phyloP scores from a whole-genome alignment of 2,888 invertebrate species.

The Mycogona germanica region DNA sequence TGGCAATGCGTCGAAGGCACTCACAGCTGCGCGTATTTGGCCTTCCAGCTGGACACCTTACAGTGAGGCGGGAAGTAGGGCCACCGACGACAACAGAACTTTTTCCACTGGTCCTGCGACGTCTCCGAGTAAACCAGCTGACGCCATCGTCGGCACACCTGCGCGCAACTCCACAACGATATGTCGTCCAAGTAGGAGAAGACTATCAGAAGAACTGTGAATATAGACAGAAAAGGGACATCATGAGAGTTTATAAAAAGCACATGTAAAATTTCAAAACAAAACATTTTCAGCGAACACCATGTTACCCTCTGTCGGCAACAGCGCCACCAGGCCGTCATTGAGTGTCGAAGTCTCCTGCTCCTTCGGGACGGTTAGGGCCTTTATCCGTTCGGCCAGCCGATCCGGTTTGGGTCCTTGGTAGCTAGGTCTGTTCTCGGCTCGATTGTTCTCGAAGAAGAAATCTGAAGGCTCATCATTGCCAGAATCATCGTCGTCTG shows the following conservation, averaged over 20 bases:
- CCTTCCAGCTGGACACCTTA: slow-evolving; percentile 62
- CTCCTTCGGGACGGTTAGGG: slow-evolving; percentile 42
- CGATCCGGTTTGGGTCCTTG: slow-evolving; percentile 35
- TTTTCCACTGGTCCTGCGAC: slow-evolving; percentile 64
- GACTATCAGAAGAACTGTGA: slow-evolving; percentile 65
- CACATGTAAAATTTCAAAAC: not conserved
- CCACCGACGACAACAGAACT: slow-evolving; percentile 64
- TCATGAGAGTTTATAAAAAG: not conserved
- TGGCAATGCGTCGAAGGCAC: too few species aligned
- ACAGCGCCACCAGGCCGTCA: slow-evolving; percentile 51
- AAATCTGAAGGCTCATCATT: slow-evolving; percentile 81
- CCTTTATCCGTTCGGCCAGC: slow-evolving; percentile 47
- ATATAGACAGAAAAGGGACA: slow-evolving; percentile 24
- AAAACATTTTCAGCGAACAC: not conserved
- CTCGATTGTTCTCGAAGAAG: slow-evolving; percentile 36
- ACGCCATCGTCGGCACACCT: slow-evolving; percentile 75
- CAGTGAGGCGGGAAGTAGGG: slow-evolving; percentile 69
- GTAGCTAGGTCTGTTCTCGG: slow-evolving; percentile 34
- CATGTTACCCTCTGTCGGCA: slow-evolving; percentile 58
- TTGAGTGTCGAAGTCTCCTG: slow-evolving; percentile 42
- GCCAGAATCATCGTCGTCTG: slow-evolving; percentile 85
- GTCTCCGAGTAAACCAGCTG: slow-evolving; percentile 65
- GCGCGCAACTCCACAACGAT: slow-evolving; percentile 75
- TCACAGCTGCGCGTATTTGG: slow-evolving; percentile 47
- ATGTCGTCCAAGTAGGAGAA: slow-evolving; percentile 85